A percentile compares a stretch with the other conserved stretches of the same genome.
These are phyloP conservation scores for Tetrax tetrax DNA, from an alignment of 2,113 vertebrate genomes.

Conservation along the genomic window DNA sequence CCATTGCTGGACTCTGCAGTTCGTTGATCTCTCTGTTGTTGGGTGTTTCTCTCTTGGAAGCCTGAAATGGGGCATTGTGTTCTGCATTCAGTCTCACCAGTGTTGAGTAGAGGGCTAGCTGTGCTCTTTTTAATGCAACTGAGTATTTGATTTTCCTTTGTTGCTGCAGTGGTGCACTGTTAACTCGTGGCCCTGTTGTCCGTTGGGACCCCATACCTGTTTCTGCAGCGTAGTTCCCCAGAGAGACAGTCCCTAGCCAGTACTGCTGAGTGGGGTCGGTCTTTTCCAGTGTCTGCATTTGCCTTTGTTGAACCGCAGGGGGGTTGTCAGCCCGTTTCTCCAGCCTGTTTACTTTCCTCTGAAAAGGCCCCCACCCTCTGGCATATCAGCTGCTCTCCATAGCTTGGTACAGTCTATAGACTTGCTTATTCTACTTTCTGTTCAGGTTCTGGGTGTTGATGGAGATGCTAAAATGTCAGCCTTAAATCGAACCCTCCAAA, in stretches of 20 bases:
- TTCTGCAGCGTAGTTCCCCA: too few relatives aligned
- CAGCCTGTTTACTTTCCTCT: not conserved
- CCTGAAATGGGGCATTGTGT: not conserved
- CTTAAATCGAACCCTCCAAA: not conserved
- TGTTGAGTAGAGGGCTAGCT: not conserved
- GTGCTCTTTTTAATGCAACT: not conserved
- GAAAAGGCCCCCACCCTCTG: rapidly evolving
- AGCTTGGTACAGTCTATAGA: not conserved
- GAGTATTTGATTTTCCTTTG: not conserved
- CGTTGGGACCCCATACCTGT: rapidly evolving
- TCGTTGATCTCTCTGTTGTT: not conserved
- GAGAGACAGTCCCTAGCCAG: not conserved
- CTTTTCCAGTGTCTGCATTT: not conserved
- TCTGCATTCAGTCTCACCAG: not conserved
- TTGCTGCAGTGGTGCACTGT: not conserved
- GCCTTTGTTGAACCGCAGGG: not conserved
- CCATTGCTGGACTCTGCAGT: not conserved
- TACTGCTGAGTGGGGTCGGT: not conserved
- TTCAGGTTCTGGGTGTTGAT: not conserved
- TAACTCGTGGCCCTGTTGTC: not conserved
- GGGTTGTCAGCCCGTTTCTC: not conserved
- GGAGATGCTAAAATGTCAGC: not conserved
- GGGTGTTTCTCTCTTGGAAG: not conserved
- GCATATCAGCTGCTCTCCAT: rapidly evolving
- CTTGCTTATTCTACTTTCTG: not conserved